A percentile compares a stretch with the other conserved stretches of the same genome.
Evolutionary conservation across 2,113 vertebrate genomes (phyloP).

Genomic region (Cranoglanis bouderius): DNA sequence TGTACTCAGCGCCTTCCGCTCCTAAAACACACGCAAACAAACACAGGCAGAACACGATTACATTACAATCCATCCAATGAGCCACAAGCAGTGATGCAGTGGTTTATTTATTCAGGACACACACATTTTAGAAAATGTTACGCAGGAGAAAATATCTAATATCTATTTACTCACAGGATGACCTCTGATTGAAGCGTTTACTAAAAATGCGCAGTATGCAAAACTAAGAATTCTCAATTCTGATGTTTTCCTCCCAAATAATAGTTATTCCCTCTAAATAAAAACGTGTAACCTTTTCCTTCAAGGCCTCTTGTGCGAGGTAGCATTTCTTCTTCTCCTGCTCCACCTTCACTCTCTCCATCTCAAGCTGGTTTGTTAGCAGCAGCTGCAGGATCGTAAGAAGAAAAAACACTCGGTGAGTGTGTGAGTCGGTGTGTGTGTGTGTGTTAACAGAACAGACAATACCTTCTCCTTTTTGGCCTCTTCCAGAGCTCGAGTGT

Average conservation of each 20-base stretch:
- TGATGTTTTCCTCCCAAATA: background rate
- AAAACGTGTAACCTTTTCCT: constrained; percentile 83
- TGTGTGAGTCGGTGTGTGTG: background rate
- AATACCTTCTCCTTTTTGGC: constrained; percentile 93
- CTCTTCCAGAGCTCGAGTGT: constrained; percentile 84
- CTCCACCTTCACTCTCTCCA: constrained; percentile 98
- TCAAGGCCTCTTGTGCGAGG: constrained; percentile 88
- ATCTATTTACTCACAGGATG: background rate
- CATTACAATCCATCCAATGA: background rate
- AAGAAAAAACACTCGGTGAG: background rate
- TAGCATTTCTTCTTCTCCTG: constrained; percentile 95
- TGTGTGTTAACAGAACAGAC: background rate
- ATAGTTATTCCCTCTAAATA: background rate
- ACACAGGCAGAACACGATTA: background rate
- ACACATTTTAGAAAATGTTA: background rate
- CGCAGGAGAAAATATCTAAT: background rate
- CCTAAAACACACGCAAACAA: constrained; percentile 67
- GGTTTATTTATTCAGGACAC: background rate
- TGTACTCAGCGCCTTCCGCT: constrained; percentile 76
- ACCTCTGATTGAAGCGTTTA: background rate
- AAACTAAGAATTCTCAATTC: background rate
- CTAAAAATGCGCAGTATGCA: background rate
- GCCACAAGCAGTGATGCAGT: background rate
- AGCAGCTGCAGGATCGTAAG: constrained; percentile 71
- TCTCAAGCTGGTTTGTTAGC: constrained; percentile 90